Base-by-base conservation (phyloP, 1,140 invertebrate genomes). In the Pseudomyrmex dendroicus region DNA sequence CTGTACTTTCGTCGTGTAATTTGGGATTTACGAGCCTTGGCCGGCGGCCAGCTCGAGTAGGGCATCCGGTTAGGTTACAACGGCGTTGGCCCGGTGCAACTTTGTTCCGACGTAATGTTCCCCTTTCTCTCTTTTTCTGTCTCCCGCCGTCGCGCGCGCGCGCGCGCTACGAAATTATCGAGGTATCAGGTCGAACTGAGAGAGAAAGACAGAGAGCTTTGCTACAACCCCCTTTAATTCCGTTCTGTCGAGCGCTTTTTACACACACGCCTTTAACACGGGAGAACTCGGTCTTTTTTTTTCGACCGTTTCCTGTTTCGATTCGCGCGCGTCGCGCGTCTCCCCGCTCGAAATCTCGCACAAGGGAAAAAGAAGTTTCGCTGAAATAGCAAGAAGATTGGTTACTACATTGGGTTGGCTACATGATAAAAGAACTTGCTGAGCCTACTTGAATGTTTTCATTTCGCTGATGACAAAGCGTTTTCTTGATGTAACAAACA, bases 121-220 rank as follows among this genome's bases (percentile, higher is more conserved):
- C 46, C 76, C 76, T 59, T 72, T 80, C 66, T 59, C 59, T 72
- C 66, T 59, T 72, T 72, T 80, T 59, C 76, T 20, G 44, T 78
- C 64, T 46, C 54, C 73, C 17, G 66, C 35, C 74, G n/a, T 13
- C 62, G 35, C n/a, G 20, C 25, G 15, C 35, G 77, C 86, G 86
- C 89, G 85, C 78, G 83, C 88, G 85, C 86, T 87, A 88, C 85
- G 85, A 83, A 92, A 92, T 92, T 91, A 92, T 91, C 89, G 88
- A 52, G 85, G 87, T 59, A 80, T 80, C 76, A 72, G 44, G 64
- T 59, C 20, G 15, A 17, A 35, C 48, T 44, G 46, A 67, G 35
- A 35, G 35, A 35, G 35, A 35, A 1, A 35, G 35, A 35, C 5
- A 35, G 5, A 35, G 5, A 35, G 64, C 64, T 48, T 57, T 48